Base-by-base conservation (phyloP, 2,113 vertebrate genomes). In the Mesocricetus auratus region DNA sequence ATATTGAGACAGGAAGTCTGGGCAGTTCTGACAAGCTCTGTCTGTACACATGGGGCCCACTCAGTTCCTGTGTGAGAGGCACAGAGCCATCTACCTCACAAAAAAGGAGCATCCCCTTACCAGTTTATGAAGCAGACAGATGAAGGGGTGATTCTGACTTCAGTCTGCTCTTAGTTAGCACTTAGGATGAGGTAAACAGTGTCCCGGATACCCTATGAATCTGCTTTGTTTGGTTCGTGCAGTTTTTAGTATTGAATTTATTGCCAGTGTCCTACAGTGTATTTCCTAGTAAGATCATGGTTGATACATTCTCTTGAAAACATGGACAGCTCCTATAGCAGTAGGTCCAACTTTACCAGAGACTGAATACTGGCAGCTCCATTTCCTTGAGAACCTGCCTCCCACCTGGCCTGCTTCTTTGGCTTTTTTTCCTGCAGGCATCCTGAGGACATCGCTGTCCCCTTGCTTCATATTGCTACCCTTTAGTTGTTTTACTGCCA, bases 21-120 rank as follows among this genome's bases (percentile, higher is more conserved):
- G 36, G 60, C 71, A 64, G 19, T 45, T 83, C 60, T 42, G 36
- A 13, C 53, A 66, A 29, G 47, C 3, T 68, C 73, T 19, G 33
- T 26, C 69, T 86, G 5, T 39, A 11, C 60, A 26, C 9, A 0
- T 3, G 7, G 73, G 53, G 42, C 21, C 17, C 68, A 50, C 39
- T 66, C 15, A 24, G 45, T 1, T 0, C n/a, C 42, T 33, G 0
- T 75, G 47, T 50, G 89, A 31, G 11, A 17, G 68, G 45, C 13
- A 0, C 9, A 8, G 5, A 29, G 19, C 19, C 26, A 7, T 33
- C 12, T 31, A 4, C 42, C 24, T 56, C 7, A 5, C 4, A 0
- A 50, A 19, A 31, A 1, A 50, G 29, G 31, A 21, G n/a, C 8
- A 31, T 73, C 22, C 69, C 9, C 53, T 21, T 64, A 58, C 45